These are phyloP conservation scores for Nicator chloris DNA, from an alignment of 2,113 vertebrate species.

Conservation along the genomic window DNA sequence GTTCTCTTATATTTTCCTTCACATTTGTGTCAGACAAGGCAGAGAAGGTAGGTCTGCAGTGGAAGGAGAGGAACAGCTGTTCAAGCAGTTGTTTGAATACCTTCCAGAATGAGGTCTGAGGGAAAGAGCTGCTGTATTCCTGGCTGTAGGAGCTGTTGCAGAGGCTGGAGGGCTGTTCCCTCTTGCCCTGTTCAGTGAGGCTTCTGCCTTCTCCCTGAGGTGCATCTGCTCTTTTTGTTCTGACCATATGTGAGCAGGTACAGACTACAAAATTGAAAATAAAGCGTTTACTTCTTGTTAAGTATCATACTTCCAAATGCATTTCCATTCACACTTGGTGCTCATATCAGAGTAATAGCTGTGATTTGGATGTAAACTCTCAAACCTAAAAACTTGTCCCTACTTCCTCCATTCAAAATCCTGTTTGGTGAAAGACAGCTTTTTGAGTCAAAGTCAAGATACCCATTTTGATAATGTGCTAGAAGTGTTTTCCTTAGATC, in stretches of 20 bases:
- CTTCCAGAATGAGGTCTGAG: not conserved
- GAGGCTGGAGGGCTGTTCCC: not conserved
- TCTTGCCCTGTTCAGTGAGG: not conserved
- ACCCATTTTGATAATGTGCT: not conserved
- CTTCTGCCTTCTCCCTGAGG: not conserved
- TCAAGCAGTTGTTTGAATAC: not conserved
- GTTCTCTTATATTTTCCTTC: not conserved
- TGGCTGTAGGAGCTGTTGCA: not conserved
- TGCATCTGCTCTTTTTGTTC: not conserved
- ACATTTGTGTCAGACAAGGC: not conserved
- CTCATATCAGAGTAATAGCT: not conserved
- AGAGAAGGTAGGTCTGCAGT: not conserved
- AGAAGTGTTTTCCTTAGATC: not conserved
- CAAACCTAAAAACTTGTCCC: not conserved
- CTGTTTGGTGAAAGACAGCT: not conserved
- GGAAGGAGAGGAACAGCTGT: not conserved
- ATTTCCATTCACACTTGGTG: rapidly evolving
- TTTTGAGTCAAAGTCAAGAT: not conserved
- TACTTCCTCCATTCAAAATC: not conserved
- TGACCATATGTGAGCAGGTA: not conserved
- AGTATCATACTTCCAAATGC: not conserved
- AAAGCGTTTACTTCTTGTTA: not conserved
- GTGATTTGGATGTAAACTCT: not conserved
- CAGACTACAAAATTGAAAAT: not conserved
- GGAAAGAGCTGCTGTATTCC: not conserved